Evolutionary conservation across 2,888 invertebrate genomes (phyloP).

Genomic region (Acrobasis suavella): DNA sequence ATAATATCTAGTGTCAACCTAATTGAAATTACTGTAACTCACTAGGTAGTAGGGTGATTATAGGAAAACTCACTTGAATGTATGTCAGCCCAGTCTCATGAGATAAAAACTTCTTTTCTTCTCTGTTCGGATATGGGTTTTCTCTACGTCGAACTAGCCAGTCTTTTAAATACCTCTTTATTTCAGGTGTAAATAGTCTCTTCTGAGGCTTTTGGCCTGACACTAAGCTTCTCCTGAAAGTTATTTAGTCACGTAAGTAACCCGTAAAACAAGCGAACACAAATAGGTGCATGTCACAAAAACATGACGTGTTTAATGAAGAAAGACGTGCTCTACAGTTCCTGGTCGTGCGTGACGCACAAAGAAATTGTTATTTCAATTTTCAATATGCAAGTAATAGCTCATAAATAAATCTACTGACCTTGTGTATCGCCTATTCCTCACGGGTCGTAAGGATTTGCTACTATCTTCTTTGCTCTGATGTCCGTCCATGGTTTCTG

Average conservation of each 20-base stretch:
- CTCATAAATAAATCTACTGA: conserved; percentile 70
- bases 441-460: conserved; percentile 84
- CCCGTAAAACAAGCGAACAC: conserved; percentile 12
- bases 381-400: conserved; percentile 66
- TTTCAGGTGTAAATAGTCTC: conserved; percentile 90
- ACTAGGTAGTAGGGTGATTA: not conserved
- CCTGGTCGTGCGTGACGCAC: conserved; percentile 60
- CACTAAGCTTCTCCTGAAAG: conserved; percentile 79
- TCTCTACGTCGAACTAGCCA: conserved; percentile 89
- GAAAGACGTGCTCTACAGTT: conserved; percentile 39
- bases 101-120: conserved; percentile 88
- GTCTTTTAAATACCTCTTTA: conserved; percentile 89
- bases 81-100: conserved; percentile 89
- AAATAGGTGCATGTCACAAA: conserved; percentile 18
- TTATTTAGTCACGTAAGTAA: conserved; percentile 5
- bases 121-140: conserved; percentile 90
- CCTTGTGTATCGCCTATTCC: conserved; percentile 88
- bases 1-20: too few species aligned
- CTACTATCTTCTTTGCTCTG: conserved; percentile 69
- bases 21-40: not conserved
- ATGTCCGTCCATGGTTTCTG: conserved; percentile 60
- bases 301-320: conserved; percentile 40
- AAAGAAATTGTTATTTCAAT: conserved; percentile 61
- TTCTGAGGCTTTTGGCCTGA: conserved; percentile 86
- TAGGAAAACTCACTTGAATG: conserved; percentile 84